Evolutionary conservation across 2,113 vertebrate genomes (phyloP).

Genomic region (Podilymbus podiceps): DNA sequence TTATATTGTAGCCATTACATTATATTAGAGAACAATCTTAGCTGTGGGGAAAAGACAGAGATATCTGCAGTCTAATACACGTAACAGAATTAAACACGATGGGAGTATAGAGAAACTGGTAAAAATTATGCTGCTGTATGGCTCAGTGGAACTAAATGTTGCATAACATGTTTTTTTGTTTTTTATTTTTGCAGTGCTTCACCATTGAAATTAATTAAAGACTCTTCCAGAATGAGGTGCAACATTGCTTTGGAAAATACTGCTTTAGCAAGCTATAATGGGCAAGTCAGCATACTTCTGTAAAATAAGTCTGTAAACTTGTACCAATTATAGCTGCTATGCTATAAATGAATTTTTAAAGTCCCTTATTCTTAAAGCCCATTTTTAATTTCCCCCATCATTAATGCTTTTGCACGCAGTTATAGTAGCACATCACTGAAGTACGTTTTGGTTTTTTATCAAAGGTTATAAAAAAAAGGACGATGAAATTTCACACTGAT

Average conservation of each 20-base stretch:
- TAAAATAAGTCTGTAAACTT: neutral
- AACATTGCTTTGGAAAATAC: constrained; percentile 21
- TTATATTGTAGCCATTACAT: constrained; percentile 12
- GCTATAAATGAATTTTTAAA: neutral
- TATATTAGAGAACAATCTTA: constrained; percentile 44
- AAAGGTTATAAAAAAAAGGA: neutral
- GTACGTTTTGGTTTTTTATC: neutral
- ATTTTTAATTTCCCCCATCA: neutral
- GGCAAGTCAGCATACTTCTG: neutral
- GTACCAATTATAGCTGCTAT: neutral
- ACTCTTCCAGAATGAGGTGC: constrained; percentile 44
- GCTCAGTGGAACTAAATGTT: constrained; percentile 60
- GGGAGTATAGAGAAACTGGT: constrained; percentile 40
- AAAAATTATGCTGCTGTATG: constrained; percentile 49
- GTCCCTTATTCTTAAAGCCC: neutral
- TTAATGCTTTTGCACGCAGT: neutral
- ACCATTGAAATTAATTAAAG: constrained; percentile 62
- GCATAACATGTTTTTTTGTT: constrained; percentile 35
- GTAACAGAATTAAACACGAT: constrained; percentile 50
- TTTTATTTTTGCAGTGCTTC: constrained; percentile 41
- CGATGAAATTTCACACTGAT: constrained; percentile 1
- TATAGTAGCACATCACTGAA: neutral
- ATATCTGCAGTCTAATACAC: constrained; percentile 55
- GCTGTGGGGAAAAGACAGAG: constrained; percentile 41
- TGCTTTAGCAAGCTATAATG: neutral